Base-by-base conservation (phyloP, 2,888 invertebrate species). In the Leptodirus hochenwartii region DNA sequence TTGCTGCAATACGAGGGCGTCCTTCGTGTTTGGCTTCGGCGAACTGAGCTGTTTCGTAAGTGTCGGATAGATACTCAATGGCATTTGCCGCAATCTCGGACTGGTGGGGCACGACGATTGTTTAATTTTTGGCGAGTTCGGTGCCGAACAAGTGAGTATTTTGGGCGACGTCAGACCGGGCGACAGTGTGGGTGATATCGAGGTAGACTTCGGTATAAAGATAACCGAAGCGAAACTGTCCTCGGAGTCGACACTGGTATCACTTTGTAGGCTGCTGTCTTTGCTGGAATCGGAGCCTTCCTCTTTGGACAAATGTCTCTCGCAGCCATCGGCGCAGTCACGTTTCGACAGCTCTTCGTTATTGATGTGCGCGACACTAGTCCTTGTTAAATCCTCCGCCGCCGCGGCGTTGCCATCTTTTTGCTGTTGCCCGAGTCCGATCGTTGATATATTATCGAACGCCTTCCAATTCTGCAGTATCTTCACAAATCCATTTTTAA, bases 141-240 rank as follows among this genome's bases (percentile, higher is more conserved):
- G 80, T 40, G 78, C 75, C 39, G 79, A 76, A 15, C 72, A 67
- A 34, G 68, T 68, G n/a, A 20, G 8, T 8, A 8, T 20, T n/a
- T 6, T n/a, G n/a, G n/a, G 66, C 3, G 69, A 69, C 14, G 67
- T 67, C 8, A 69, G 69, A 29, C 67, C 69, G 12, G 69, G 68
- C 3, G 68, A 66, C 34, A 66, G 47, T 6, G 66, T 65, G 2
- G 69, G 69, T n/a, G 69, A 69, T 43, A 68, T 53, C 23, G 67
- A 66, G 43, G 80, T 79, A 28, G 79, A 72, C 56, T 81, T 84
- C 32, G 87, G 85, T 44, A 87, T 77, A 49, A 77, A 87, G 47
- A 90, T 88, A 25, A 90, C 88, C 37, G 87, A 87, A 33, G 87
- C 85, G 47, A 88, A 85, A 53, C 85, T 87, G 47, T 90, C 88